phyloP scores from a whole-genome alignment of 2,797 vertebrate species.

The Telmatherina bonti region DNA sequence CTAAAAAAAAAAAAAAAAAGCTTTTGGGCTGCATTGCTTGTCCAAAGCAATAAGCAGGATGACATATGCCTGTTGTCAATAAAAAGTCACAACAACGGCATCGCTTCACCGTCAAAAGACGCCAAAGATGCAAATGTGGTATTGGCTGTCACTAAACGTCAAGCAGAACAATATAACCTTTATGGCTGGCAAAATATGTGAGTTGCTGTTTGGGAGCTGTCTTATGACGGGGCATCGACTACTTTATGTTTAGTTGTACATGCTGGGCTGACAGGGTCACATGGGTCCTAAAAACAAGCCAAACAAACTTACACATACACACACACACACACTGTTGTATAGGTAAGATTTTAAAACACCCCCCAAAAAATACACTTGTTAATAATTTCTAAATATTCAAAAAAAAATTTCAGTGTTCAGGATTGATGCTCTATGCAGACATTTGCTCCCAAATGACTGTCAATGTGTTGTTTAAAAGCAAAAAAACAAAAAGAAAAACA shows the following conservation, averaged over 20 bases:
- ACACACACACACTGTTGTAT: no score
- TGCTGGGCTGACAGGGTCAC: not conserved
- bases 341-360: not conserved
- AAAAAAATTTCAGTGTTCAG: not conserved
- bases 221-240: not conserved
- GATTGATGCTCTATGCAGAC: not conserved
- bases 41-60: slow-evolving; percentile 82
- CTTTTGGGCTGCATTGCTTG: slow-evolving; percentile 60
- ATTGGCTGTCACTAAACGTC: slow-evolving; percentile 74
- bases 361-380: not conserved
- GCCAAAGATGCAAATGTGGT: slow-evolving; percentile 76
- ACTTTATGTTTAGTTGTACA: not conserved
- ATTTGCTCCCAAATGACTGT: not conserved
- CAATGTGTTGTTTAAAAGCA: not conserved
- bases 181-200: slow-evolving; percentile 65
- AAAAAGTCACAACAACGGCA: slow-evolving; percentile 73
- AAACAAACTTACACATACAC: not conserved
- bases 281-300: not conserved
- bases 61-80: slow-evolving; percentile 78
- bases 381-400: not conserved
- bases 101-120: slow-evolving; percentile 69
- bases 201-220: slow-evolving; percentile 56
- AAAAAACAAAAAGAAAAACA: no score
- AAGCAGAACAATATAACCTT: slow-evolving; percentile 77
- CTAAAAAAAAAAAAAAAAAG: no score